phyloP scores from a whole-genome alignment of 2,888 invertebrate species.

The Pachydiplax longipennis region DNA sequence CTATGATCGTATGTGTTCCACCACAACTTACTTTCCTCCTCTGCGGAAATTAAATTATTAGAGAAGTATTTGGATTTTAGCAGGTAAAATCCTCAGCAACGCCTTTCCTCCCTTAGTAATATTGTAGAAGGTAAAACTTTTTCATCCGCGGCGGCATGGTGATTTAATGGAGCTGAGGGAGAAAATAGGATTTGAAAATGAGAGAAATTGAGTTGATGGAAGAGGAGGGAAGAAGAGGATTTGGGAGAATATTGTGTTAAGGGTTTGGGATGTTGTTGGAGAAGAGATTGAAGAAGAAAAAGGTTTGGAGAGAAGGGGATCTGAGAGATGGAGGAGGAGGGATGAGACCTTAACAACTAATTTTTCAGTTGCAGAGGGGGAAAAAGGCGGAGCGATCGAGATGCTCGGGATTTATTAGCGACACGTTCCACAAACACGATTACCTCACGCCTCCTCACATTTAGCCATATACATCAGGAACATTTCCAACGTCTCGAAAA shows the following conservation, averaged over 20 bases:
- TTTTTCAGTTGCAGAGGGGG: neutral
- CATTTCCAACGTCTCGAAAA: neutral
- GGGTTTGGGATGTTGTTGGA: neutral
- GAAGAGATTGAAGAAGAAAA: neutral
- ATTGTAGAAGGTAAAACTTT: neutral
- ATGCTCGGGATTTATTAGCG: neutral
- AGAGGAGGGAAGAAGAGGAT: neutral
- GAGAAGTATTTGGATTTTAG: too few relatives aligned
- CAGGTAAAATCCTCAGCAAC: too few relatives aligned
- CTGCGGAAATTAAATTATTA: too few relatives aligned
- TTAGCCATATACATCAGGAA: neutral
- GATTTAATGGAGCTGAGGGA: neutral
- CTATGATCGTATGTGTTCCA: too few relatives aligned
- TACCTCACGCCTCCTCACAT: neutral
- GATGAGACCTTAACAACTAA: neutral
- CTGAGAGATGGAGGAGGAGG: neutral
- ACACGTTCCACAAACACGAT: constrained; percentile 29
- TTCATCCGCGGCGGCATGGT: too few relatives aligned
- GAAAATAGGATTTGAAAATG: neutral
- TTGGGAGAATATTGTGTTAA: neutral
- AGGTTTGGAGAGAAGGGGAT: neutral
- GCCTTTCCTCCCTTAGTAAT: neutral
- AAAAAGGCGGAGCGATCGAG: neutral
- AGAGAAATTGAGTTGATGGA: neutral
- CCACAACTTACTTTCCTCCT: too few relatives aligned